These are phyloP conservation scores for Bursaphelenchus okinawaensis DNA, from an alignment of 2,888 invertebrate genomes.

Conservation along the genomic window DNA sequence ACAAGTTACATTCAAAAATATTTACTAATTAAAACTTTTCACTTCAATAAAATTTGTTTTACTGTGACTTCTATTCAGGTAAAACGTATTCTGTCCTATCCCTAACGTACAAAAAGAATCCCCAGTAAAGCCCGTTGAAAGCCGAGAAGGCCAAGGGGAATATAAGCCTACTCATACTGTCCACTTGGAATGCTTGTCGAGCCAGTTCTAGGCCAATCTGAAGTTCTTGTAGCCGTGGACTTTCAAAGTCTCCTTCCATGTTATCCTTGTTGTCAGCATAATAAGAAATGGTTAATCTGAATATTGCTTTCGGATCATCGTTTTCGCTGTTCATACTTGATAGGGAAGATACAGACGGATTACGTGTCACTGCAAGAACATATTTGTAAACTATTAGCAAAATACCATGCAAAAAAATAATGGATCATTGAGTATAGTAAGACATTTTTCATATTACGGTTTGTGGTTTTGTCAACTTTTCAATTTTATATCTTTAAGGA, in stretches of 20 bases:
- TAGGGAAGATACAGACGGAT: neutral
- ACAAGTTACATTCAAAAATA: too few relatives aligned
- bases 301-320: neutral
- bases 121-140: slow-evolving; percentile 10
- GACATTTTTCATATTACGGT: too few relatives aligned
- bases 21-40: too few relatives aligned
- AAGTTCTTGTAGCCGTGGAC: slow-evolving; percentile 9
- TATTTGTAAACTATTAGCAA: too few relatives aligned
- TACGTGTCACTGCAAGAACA: neutral
- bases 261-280: slow-evolving; percentile 2
- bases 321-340: neutral
- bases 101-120: slow-evolving; percentile 5
- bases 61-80: too few relatives aligned
- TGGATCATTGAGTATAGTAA: too few relatives aligned
- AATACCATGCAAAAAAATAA: too few relatives aligned
- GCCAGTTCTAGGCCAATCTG: slow-evolving; percentile 10
- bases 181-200: slow-evolving; percentile 3
- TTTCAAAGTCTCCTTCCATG: neutral
- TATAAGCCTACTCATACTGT: slow-evolving; percentile 2
- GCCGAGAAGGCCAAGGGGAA: slow-evolving; percentile 9
- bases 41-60: too few relatives aligned
- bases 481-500: neutral
- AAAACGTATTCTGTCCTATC: neutral
- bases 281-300: slow-evolving; percentile 2
- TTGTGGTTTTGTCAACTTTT: too few relatives aligned